phyloP scores from a whole-genome alignment of 2,113 vertebrate genomes.

The Melanotaenia duboulayi region DNA sequence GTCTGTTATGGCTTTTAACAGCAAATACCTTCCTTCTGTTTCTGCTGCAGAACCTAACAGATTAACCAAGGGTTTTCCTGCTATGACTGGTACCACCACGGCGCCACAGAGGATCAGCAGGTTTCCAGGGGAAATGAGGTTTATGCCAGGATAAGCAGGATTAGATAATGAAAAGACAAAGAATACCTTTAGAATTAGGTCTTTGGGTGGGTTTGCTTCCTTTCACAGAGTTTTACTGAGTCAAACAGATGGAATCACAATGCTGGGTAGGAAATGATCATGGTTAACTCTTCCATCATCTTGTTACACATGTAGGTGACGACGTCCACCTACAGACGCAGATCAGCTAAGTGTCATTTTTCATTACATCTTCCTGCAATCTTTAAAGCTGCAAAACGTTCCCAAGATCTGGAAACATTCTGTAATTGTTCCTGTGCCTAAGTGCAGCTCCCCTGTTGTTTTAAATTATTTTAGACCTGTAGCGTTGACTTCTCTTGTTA shows the following conservation, averaged over 20 bases:
- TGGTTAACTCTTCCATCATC: background rate
- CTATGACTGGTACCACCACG: conserved; percentile 35
- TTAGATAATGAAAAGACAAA: conserved; percentile 18
- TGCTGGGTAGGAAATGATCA: background rate
- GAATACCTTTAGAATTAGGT: conserved; percentile 3
- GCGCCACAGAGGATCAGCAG: conserved; percentile 42
- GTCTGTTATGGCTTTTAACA: conserved; percentile 33
- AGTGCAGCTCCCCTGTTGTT: no score
- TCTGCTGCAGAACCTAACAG: conserved; percentile 31
- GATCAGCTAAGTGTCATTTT: no score
- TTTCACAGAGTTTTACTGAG: background rate
- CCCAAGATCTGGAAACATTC: no score
- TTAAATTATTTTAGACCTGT: no score
- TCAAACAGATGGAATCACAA: rapidly evolving
- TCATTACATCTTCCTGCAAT: no score
- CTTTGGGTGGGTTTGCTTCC: conserved; percentile 15
- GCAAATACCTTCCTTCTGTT: conserved; percentile 42
- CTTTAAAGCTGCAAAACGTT: no score
- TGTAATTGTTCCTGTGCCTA: no score
- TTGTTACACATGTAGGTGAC: no score
- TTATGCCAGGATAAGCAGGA: conserved; percentile 20
- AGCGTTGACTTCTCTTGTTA: no score
- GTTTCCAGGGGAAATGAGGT: conserved; percentile 43
- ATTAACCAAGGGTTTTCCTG: conserved; percentile 36
- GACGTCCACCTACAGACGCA: no score